These are phyloP conservation scores for Vandiemenella viatica DNA, from an alignment of 2,888 invertebrate genomes.

Conservation along the genomic window DNA sequence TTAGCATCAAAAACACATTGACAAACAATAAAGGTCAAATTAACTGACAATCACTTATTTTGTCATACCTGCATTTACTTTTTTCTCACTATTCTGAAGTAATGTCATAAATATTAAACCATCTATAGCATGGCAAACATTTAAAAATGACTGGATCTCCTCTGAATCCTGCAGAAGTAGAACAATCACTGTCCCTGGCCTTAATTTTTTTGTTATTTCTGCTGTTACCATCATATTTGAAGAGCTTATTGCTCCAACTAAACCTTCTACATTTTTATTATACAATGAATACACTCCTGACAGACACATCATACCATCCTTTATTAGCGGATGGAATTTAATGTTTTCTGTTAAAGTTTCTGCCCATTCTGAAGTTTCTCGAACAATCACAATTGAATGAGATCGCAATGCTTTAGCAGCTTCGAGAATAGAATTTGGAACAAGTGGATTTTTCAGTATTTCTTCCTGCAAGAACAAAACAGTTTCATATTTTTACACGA, in stretches of 20 bases:
- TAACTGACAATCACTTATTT: too few species aligned
- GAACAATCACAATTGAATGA: constrained; percentile 11
- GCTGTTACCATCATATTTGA: constrained; percentile 3
- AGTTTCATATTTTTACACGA: too few species aligned
- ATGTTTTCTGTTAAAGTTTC: constrained; percentile 8
- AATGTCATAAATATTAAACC: constrained; percentile 10
- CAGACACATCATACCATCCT: constrained; percentile 5
- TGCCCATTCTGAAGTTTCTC: constrained; percentile 6
- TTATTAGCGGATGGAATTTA: constrained; percentile 5
- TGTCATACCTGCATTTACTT: too few species aligned
- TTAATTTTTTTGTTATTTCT: constrained; percentile 7
- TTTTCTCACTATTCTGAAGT: constrained; percentile 1
- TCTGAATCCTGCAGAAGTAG: constrained; percentile 10
- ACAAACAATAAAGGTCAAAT: too few species aligned
- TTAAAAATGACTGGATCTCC: constrained; percentile 9
- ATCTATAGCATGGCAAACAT: constrained; percentile 5
- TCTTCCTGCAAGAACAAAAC: neutral
- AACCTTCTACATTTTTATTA: constrained; percentile 1
- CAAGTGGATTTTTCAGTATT: neutral
- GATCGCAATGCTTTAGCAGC: constrained; percentile 3
- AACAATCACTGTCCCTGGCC: constrained; percentile 11
- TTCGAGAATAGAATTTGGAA: constrained; percentile 7
- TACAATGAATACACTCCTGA: constrained; percentile 8
- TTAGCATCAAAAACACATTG: too few species aligned
- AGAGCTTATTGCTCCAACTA: constrained; percentile 7